These are phyloP conservation scores for Agonum fuliginosum DNA, from an alignment of 2,888 invertebrate species.

Conservation along the genomic window DNA sequence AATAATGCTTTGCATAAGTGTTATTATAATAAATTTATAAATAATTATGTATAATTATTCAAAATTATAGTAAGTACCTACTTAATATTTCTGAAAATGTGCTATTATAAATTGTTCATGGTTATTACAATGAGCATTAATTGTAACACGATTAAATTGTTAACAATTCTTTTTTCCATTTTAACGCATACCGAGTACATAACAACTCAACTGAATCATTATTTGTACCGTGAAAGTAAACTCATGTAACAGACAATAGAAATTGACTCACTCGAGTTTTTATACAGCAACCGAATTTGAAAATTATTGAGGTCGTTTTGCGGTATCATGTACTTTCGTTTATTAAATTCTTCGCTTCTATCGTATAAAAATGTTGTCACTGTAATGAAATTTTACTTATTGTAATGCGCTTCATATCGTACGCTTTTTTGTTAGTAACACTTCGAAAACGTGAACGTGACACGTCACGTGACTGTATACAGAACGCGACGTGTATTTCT, in stretches of 20 bases:
- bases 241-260: not conserved
- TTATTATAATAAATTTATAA: not conserved
- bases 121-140: not conserved
- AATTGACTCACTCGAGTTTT: not conserved
- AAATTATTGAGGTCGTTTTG: constrained; percentile 6
- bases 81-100: no score
- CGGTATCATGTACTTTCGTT: not conserved
- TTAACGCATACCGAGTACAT: not conserved
- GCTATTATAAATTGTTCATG: not conserved
- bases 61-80: not conserved
- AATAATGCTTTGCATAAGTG: not conserved
- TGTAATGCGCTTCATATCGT: not conserved
- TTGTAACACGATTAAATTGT: not conserved
- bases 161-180: not conserved
- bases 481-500: no score
- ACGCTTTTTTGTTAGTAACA: no score
- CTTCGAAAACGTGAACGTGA: no score
- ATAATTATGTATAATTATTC: not conserved
- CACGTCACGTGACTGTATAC: no score
- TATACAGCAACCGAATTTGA: not conserved
- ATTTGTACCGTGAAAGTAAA: constrained; percentile 8
- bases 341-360: constrained; percentile 2
- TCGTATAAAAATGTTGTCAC: not conserved
- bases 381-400: not conserved
- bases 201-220: not conserved